phyloP scores from a whole-genome alignment of 2,888 invertebrate genomes.

The Orthosia gracilis region DNA sequence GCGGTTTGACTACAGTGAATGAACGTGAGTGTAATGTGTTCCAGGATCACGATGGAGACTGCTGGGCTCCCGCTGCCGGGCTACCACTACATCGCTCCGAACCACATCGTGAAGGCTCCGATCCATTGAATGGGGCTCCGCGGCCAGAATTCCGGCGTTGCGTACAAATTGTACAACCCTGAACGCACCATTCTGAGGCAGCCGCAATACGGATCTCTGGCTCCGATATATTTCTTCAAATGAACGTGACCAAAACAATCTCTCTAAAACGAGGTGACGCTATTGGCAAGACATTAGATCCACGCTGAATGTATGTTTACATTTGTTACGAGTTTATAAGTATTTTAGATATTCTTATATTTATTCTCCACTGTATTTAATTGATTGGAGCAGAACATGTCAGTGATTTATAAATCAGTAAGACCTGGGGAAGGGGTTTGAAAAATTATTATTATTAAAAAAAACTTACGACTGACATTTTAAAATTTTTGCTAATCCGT shows the following conservation, averaged over 20 bases:
- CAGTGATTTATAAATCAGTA: conserved; percentile 73
- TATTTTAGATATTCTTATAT: conserved; percentile 94
- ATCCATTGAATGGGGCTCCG: conserved; percentile 94
- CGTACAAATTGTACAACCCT: conserved; percentile 75
- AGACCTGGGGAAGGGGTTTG: conserved; percentile 68
- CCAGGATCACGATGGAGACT: conserved; percentile 98
- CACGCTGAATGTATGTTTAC: conserved; percentile 88
- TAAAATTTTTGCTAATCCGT: conserved; percentile 76
- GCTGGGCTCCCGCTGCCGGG: conserved; percentile 97
- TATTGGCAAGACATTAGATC: conserved; percentile 82
- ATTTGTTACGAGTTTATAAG: conserved; percentile 92
- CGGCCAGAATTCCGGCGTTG: conserved; percentile 79
- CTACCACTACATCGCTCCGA: conserved; percentile 97
- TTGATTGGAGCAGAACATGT: conserved; percentile 82
- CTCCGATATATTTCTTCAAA: conserved; percentile 86
- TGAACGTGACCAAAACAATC: conserved; percentile 82
- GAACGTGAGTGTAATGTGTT: conserved; percentile 76
- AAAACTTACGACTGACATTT: conserved; percentile 84
- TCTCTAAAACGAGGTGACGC: conserved; percentile 79
- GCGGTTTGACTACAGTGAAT: not conserved
- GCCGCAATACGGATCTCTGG: conserved; percentile 83
- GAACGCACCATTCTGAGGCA: conserved; percentile 73
- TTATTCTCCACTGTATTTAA: conserved; percentile 91
- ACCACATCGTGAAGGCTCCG: conserved; percentile 98
- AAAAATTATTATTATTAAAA: conserved; percentile 70